Conservation (phyloP, 2,888 invertebrate species). For the Cosmia trapezina region DNA sequence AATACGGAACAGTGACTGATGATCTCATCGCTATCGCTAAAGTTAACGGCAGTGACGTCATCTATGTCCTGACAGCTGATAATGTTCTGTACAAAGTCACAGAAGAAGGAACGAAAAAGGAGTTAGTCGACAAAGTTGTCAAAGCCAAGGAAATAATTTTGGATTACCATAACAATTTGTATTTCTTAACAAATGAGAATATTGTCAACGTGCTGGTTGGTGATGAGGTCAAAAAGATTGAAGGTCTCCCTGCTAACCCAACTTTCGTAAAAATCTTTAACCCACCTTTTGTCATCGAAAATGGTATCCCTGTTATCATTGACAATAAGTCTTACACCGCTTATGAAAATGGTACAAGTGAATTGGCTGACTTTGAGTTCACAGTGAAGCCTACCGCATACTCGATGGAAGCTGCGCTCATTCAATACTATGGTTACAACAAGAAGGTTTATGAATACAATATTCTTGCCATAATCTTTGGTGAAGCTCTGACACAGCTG, state of each 20-base stretch:
- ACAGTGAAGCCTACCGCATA: constrained; percentile 75
- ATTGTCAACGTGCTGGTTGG: constrained; percentile 69
- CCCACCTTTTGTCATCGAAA: constrained; percentile 74
- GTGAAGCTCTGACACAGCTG: constrained; percentile 64
- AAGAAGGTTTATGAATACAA: constrained; percentile 83
- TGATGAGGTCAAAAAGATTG: constrained; percentile 71
- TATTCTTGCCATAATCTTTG: constrained; percentile 63
- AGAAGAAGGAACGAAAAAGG: constrained; percentile 76
- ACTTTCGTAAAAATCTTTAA: constrained; percentile 69
- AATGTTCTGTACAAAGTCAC: constrained; percentile 78
- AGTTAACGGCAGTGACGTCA: constrained; percentile 70
- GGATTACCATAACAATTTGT: constrained; percentile 78
- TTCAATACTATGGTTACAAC: constrained; percentile 78
- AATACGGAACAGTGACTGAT: constrained; percentile 77
- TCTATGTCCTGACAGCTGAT: constrained; percentile 78
- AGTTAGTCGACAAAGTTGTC: constrained; percentile 69
- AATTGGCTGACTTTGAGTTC: constrained; percentile 66
- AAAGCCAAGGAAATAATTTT: constrained; percentile 77
- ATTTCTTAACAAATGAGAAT: constrained; percentile 74
- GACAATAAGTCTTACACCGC: constrained; percentile 72
- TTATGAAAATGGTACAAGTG: constrained; percentile 74
- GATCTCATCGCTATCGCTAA: constrained; percentile 74
- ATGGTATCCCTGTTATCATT: constrained; percentile 70
- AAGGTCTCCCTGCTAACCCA: constrained; percentile 75
- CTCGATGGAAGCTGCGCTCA: constrained; percentile 73